Evolutionary conservation across 2,797 vertebrate genomes (phyloP).

Genomic region (Sebastes miniatus): DNA sequence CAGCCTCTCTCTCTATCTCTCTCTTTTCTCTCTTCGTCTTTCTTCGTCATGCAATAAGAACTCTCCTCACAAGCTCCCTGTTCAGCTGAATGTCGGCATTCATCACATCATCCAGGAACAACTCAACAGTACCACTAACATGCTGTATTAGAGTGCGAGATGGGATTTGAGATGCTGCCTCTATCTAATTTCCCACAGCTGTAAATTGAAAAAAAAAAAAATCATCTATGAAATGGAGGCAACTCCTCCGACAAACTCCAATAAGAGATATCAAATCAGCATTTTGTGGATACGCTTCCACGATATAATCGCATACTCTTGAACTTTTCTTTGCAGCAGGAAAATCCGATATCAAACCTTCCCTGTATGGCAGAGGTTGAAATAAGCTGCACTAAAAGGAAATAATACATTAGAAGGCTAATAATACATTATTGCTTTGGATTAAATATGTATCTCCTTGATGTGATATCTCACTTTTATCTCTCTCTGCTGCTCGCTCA

Average conservation of each 20-base stretch:
- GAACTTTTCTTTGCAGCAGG: constrained; percentile 22
- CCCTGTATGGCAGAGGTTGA: constrained; percentile 14
- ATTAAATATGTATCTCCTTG: constrained; percentile 59
- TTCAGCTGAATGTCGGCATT: constrained; percentile 52
- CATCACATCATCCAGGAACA: constrained; percentile 63
- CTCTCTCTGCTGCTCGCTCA: constrained; percentile 11
- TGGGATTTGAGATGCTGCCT: constrained; percentile 43
- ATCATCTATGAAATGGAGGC: constrained; percentile 29
- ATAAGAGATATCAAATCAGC: constrained; percentile 46
- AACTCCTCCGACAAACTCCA: constrained; percentile 41
- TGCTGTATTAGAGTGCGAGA: constrained; percentile 40
- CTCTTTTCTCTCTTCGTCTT: neutral
- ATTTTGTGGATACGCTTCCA: constrained; percentile 32
- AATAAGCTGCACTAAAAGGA: constrained; percentile 33
- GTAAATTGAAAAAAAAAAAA: constrained; percentile 34
- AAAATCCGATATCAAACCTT: constrained; percentile 29
- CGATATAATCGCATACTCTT: constrained; percentile 31
- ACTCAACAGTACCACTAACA: constrained; percentile 43
- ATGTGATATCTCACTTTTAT: constrained; percentile 58
- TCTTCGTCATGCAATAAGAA: constrained; percentile 21
- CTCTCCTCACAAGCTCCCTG: constrained; percentile 32
- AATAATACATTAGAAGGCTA: constrained; percentile 50
- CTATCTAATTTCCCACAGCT: constrained; percentile 51
- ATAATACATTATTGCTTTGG: constrained; percentile 57
- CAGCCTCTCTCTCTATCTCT: neutral